Evolutionary conservation across 2,113 vertebrate genomes (phyloP), one percentile per base, ranked within the genome.

Genomic region (Macrotus californicus): DNA sequence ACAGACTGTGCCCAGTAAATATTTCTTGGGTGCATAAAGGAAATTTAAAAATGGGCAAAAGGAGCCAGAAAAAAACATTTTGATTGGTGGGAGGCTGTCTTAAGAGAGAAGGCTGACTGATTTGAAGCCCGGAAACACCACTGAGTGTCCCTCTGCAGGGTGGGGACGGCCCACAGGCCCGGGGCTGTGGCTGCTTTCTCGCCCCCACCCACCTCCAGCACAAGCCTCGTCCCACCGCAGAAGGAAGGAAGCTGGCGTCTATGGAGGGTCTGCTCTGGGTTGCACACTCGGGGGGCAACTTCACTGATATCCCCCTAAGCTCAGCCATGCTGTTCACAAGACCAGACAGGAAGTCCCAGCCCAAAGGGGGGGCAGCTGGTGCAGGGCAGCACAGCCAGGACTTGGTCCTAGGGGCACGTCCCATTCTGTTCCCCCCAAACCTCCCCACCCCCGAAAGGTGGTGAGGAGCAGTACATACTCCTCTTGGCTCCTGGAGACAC

Each of bases 181-280:
- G 8, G 6, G 24, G 36, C 70, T 16, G 22, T 1, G 41, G 64
- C 76, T 50, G 89, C 14, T 10, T 70, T 46, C 89, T 46, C 64
- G 3, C 43, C 61, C 66, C 87, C 7, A 0, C 50, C 84, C 46
- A 9, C 87, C 48, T 21, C 8, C 10, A 29, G 73, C 41, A 7
- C 18, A 1, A 29, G 43, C 67, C 52, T 22, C 0, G 13, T 21
- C 64, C 54, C 29, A 61, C 91, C 21, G 0, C 88, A 56, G 54
- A 67, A 85, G 75, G 61, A 93, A 96, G 90, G 75, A 95, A 96
- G 50, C 56, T 70, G 72, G 66, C 1, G 7, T 76, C 21, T 15
- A 54, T 6, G 48, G 67, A 22, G 54, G 91, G 85, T 52, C 89
- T 29, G 34, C 31, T 73, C 39, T 34, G 59, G 46, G 67, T 34